A percentile compares a stretch with the other conserved stretches of the same genome.
Conservation (phyloP, 2,797 vertebrate genomes). For the Amblyraja radiata region DNA sequence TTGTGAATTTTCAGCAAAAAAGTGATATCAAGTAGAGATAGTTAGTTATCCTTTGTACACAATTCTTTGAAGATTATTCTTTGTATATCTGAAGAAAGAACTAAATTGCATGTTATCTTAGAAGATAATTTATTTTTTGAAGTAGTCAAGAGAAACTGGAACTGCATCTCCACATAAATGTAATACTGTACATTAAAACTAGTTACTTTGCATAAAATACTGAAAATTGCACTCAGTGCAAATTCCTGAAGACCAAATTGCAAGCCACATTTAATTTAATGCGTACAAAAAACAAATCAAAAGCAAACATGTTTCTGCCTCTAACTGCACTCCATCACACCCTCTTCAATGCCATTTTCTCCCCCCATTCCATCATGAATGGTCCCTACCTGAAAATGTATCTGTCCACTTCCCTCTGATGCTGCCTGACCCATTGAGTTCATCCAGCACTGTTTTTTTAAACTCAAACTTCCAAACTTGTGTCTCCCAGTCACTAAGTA, state of each 20-base stretch:
- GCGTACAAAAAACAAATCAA: not conserved
- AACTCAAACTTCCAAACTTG: too few species aligned
- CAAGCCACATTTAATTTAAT: not conserved
- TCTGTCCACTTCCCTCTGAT: too few species aligned
- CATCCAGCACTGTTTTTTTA: too few species aligned
- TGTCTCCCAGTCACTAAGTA: too few species aligned
- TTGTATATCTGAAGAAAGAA: not conserved
- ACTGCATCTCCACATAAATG: not conserved
- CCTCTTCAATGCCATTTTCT: not conserved
- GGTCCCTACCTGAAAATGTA: too few species aligned
- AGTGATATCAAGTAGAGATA: not conserved
- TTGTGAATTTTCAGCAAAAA: slow-evolving; percentile 4
- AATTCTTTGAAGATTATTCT: not conserved
- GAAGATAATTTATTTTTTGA: not conserved
- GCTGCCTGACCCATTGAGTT: too few species aligned
- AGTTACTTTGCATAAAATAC: not conserved
- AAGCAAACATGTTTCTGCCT: not conserved
- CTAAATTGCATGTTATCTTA: not conserved
- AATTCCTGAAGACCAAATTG: not conserved
- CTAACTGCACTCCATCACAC: too few species aligned
- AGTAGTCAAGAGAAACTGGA: not conserved
- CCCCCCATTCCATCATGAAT: too few species aligned
- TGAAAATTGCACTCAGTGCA: not conserved
- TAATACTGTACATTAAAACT: too few species aligned
- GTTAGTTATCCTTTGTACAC: not conserved